A percentile compares a stretch with the other conserved stretches of the same genome.
Evolutionary conservation across 1,140 invertebrate species (phyloP).

Genomic region (Drosophila prosaltans): DNA sequence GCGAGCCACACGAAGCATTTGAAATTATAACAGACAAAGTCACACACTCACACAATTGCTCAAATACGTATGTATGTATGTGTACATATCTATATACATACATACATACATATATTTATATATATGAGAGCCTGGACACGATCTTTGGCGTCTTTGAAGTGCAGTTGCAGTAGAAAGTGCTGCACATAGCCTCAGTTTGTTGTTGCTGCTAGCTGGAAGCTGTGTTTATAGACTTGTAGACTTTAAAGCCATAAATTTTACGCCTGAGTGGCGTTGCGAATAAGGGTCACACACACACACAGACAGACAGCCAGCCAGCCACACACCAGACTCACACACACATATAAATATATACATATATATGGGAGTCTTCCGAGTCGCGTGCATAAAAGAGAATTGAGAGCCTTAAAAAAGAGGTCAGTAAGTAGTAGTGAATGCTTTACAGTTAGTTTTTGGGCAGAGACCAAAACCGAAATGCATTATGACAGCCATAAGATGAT

Average conservation of each 20-base stretch:
- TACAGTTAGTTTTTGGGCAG: conserved; percentile 80
- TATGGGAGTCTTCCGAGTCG: conserved; percentile 39
- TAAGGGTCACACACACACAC: conserved; percentile 73
- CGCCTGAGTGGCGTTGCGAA: conserved; percentile 78
- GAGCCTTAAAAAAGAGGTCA: conserved; percentile 70
- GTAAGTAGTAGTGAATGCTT: conserved; percentile 70
- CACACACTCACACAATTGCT: conserved; percentile 17
- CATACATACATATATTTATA: not conserved
- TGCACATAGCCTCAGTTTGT: conserved; percentile 30
- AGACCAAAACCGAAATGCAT: conserved; percentile 63
- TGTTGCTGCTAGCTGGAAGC: conserved; percentile 68
- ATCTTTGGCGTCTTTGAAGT: conserved; percentile 31
- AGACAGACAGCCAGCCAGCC: conserved; percentile 12
- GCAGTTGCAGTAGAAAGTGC: conserved; percentile 69
- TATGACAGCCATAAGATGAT: conserved; percentile 60
- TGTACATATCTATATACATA: not conserved
- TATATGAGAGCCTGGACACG: conserved; percentile 35
- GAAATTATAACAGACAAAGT: conserved; percentile 73
- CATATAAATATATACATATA: too few relatives aligned
- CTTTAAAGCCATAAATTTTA: conserved; percentile 81
- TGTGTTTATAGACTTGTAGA: conserved; percentile 80
- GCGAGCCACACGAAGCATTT: conserved; percentile 57
- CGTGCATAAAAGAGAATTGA: conserved; percentile 79
- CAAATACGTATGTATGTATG: conserved; percentile 1
- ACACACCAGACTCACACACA: too few relatives aligned